Conservation (phyloP, 2,797 vertebrate species). For the Molothrus aeneus region DNA sequence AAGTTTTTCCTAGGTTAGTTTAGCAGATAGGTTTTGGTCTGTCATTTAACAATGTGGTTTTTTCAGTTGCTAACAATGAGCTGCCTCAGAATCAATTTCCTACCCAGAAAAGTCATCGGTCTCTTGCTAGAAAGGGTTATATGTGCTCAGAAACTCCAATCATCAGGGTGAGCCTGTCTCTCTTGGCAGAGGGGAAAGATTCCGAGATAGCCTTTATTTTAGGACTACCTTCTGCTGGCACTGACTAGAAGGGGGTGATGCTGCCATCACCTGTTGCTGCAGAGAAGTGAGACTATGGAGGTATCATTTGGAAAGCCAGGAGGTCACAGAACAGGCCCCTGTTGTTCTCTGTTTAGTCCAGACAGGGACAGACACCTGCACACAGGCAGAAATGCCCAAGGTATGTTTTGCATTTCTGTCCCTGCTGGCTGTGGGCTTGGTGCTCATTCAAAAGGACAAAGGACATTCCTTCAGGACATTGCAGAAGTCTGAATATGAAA, state of each 20-base stretch:
- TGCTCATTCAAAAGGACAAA: background rate
- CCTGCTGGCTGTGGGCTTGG: background rate
- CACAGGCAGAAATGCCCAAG: background rate
- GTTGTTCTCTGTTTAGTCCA: background rate
- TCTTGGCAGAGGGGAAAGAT: background rate
- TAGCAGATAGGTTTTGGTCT: slow-evolving; percentile 6
- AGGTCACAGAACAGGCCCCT: background rate
- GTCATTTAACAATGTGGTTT: background rate
- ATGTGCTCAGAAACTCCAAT: background rate
- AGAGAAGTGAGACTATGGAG: background rate
- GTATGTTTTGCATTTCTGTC: background rate
- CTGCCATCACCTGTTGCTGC: background rate
- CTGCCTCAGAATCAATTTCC: slow-evolving; percentile 10
- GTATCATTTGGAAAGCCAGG: background rate
- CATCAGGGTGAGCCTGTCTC: background rate
- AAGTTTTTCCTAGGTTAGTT: slow-evolving; percentile 44
- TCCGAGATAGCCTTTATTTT: background rate
- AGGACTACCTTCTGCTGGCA: background rate
- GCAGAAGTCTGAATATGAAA: background rate
- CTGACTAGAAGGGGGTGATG: background rate
- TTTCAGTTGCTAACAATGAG: background rate
- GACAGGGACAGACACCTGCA: background rate
- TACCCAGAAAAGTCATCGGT: background rate
- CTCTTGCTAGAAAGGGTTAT: background rate
- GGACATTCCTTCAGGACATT: background rate